Conservation (phyloP, 2,797 vertebrate species). For the Semaprochilodus insignis region DNA sequence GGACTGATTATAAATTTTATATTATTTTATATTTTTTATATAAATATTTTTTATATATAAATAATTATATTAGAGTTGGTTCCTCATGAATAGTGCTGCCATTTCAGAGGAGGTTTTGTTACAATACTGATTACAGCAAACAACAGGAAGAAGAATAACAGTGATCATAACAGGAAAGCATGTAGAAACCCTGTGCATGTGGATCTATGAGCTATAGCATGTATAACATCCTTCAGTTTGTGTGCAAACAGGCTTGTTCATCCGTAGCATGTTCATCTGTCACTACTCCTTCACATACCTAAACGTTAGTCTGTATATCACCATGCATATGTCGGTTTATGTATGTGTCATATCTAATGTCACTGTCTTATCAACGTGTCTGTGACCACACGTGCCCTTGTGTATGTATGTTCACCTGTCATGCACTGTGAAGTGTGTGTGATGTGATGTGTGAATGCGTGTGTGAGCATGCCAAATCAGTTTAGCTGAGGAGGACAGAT, state of each 20-base stretch:
- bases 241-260: background rate
- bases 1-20: too few relatives aligned
- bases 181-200: background rate
- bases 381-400: background rate
- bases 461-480: conserved; percentile 22
- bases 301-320: too few relatives aligned
- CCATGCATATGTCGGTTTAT: background rate
- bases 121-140: background rate
- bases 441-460: conserved; percentile 45
- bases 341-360: background rate
- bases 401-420: conserved; percentile 8
- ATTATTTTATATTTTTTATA: too few relatives aligned
- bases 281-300: background rate
- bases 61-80: too few relatives aligned
- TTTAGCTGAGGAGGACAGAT: conserved; percentile 23
- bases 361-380: conserved; percentile 5
- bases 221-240: background rate
- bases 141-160: background rate
- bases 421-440: background rate
- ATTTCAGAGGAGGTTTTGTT: background rate
- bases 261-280: background rate
- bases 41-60: too few relatives aligned
- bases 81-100: too few relatives aligned
- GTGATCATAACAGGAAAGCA: too few relatives aligned
- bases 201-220: background rate